Evolutionary conservation across 64 coral and sea anemone species (phyloP).

Genomic region (Orbicella faveolata): DNA sequence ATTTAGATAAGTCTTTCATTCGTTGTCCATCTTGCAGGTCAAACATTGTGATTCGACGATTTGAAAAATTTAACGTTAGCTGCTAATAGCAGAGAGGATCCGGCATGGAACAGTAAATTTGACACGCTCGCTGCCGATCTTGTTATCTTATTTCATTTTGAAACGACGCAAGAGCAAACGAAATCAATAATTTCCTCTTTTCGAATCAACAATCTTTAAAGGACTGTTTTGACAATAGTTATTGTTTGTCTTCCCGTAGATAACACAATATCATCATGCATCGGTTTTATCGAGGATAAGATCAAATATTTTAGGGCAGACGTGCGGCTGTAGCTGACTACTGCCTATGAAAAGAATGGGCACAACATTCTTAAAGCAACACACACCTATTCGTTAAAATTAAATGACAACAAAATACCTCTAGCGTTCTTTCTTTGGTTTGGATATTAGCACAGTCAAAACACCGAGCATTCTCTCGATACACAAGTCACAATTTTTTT

Average conservation of each 20-base stretch:
- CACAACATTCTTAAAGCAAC: neutral
- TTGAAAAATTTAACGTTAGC: neutral
- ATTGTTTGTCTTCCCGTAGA: neutral
- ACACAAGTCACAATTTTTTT: too few species aligned
- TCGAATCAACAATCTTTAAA: neutral
- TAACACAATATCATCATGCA: neutral
- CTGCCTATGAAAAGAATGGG: neutral
- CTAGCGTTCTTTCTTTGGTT: neutral
- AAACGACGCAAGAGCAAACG: neutral
- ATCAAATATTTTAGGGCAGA: neutral
- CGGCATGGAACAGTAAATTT: neutral
- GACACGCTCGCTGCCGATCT: neutral
- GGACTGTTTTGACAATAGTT: neutral
- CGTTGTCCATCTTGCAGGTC: too few species aligned
- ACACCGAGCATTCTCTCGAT: too few species aligned
- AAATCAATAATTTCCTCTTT: conserved; percentile 1
- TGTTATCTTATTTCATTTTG: neutral
- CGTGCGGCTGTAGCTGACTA: neutral
- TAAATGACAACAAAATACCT: neutral
- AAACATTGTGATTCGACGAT: neutral
- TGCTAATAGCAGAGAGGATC: too few species aligned
- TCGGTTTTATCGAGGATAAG: neutral
- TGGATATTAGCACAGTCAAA: neutral
- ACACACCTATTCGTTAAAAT: neutral
- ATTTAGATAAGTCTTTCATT: neutral